Conservation (phyloP, 2,113 vertebrate species). For the Indri indri region DNA sequence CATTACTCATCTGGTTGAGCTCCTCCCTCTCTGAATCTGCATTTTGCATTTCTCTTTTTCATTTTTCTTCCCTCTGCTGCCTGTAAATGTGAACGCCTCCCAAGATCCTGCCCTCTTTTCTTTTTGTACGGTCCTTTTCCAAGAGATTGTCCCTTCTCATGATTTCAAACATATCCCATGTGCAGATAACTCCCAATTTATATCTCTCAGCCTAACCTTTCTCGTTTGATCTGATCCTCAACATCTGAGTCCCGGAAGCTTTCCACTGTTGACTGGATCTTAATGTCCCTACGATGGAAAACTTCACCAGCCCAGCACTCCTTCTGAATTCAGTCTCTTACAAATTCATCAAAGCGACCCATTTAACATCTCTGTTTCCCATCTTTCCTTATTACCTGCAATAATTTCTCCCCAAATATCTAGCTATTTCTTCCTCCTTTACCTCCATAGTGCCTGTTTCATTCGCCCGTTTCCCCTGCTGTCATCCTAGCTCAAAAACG, state of each 20-base stretch:
- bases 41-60: not conserved
- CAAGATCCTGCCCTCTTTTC: not conserved
- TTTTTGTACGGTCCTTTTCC: not conserved
- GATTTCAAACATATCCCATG: not conserved
- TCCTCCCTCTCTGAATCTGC: not conserved
- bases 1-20: not conserved
- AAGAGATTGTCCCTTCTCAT: not conserved
- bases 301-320: not conserved
- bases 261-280: not conserved
- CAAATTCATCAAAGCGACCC: not conserved
- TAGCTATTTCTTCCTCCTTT: not conserved
- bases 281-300: not conserved
- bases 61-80: not conserved
- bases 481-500: slow-evolving; percentile 64
- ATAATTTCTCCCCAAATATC: slow-evolving; percentile 18
- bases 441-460: not conserved
- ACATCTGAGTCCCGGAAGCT: not conserved
- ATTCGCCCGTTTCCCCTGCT: slow-evolving; percentile 37
- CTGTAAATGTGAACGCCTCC: not conserved
- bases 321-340: not conserved
- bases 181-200: not conserved
- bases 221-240: not conserved
- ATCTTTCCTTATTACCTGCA: not conserved
- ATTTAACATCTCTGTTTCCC: not conserved
- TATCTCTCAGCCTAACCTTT: not conserved